Base-by-base conservation (phyloP, 2,888 invertebrate species). In the Heliconius cydno region DNA sequence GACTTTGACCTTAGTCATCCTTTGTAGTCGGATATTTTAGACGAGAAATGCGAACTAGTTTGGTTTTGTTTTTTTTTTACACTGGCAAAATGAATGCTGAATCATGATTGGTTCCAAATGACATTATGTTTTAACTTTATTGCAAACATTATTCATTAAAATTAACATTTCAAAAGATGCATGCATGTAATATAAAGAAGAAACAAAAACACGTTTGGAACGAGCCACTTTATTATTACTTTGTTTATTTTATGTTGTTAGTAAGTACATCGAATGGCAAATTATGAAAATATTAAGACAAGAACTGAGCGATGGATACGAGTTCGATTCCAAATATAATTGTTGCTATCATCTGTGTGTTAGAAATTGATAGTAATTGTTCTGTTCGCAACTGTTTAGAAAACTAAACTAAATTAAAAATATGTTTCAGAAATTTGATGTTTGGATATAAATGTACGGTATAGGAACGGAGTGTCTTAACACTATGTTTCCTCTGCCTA, bases 121-220 rank as follows among this genome's bases (percentile, higher is more conserved):
- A 41, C 25, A 41, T 68, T 68, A 13, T 41, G n/a, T 68, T 41
- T 68, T 25, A 25, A 68, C n/a, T 68, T 68, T 25, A 68, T 41
- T 68, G n/a, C 38, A 41, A 67, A 22, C 2, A 67, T 67, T 38
- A 22, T 67, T 67, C 22, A 38, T 38, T 22, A n/a, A 67, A 12
- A 67, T n/a, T 5, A n/a, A 34, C 10, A 67, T 38, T 67, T 38
- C 9, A 34, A 22, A 34, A 22, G 22, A 67, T 67, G 10, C 9
- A 22, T n/a, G 12, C 19, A 34, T 34, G 22, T 38, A 67, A 9
- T 34, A 67, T 4, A 67, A 38, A 19, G 10, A 38, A 38, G n/a
- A 67, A 22, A 67, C 9, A 6, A 19, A 30, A 30, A 19, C 66
- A 22, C 10, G 22, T 60, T 60, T 60, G 10, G n/a, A 52, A 22